Evolutionary conservation across 2,797 vertebrate species (phyloP), one percentile per base, ranked within the genome.

Genomic region (Xenentodon cancila): DNA sequence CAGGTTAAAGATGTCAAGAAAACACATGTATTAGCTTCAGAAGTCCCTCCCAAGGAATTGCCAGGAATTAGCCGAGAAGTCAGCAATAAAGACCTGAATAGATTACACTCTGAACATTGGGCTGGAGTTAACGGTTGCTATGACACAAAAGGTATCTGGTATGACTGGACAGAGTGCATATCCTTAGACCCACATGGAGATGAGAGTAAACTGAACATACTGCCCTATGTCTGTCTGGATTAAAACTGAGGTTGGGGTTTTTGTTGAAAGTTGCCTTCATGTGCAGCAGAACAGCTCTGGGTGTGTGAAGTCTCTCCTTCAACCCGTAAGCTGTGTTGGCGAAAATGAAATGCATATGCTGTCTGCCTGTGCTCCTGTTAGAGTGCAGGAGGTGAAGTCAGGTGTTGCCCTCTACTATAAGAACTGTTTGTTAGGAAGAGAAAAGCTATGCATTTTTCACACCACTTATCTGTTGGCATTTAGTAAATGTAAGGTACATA

Each of bases 221-320:
- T 97, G 92, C 97, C 97, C 72, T 99, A 99, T 18, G 95, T 98
- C 90, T 96, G 95, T 90, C 91, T 98, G 90, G 97, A 98, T 88
- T 98, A 93, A 97, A 61, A 45, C 64, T 7, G 16, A 18, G 7
- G 16, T 54, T 1, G 1, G 37, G n/a, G 44, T 59, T 64, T 50
- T 62, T 19, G 45, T 37, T 37, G 34, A 1, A 64, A 17, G 30
- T 32, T 48, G 15, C 30, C 59, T 72, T 42, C 15, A 21, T 16
- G 8, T 50, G 7, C 13, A 18, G 50, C 20, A 21, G 44, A 64
- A 53, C 17, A 18, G 12, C 25, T 43, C 32, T 53, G 34, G 34
- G 11, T 37, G 34, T 37, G 27, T 50, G 53, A 69, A 53, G 58
- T 48, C 37, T 45, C 34, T 59, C 63, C 56, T 53, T 64, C 27